Base-by-base conservation (phyloP, 2,113 vertebrate genomes). In the Hyperoodon ampullatus region DNA sequence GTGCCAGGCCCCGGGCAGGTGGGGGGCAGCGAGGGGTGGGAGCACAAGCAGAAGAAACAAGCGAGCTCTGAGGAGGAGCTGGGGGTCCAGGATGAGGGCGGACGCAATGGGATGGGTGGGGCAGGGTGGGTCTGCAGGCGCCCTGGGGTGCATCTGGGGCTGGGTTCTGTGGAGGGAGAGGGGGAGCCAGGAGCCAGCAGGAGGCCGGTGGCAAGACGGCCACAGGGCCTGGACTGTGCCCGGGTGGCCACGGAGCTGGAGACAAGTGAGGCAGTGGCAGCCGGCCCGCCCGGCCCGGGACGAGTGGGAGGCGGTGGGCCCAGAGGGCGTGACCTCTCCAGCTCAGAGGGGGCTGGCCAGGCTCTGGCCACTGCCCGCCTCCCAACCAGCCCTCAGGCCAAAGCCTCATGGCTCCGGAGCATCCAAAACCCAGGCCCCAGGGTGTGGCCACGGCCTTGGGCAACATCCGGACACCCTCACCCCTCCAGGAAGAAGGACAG, bases 271-370 rank as follows among this genome's bases (percentile, higher is more conserved):
- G 55, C 23, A 2, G 42, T n/a, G 78, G 28, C 68, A 1, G 71
- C 74, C 80, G 23, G 30, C 1, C 47, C 47, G 24, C 24, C 39
- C 4, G 39, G 39, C 4, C 39, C 39, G 39, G 39, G 39, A 39
- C 39, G 18, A 4, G 8, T 3, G 6, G 77, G 19, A 47, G 44
- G 75, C 0, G 1, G 15, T 4, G 0, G 6, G 68, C 44, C 15
- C 9, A 3, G 42, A 0, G 15, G 7, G 16, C 4, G 10, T 4
- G 33, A 23, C 77, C 66, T 81, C 33, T 63, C 42, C 26, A n/a
- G 85, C 75, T 18, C 65, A 26, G 85, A 44, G 9, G 3, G 30
- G 65, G 39, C 18, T 39, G 28, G 44, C 47, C 10, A 5, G n/a
- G 60, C 44, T 61, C 53, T 42, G 61, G 65, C 65, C 42, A 13